Percentiles rank a stretch among this genome's conserved stretches.
Evolutionary conservation across 2,888 invertebrate genomes (phyloP).

Genomic region (Polymixis flavicincta): DNA sequence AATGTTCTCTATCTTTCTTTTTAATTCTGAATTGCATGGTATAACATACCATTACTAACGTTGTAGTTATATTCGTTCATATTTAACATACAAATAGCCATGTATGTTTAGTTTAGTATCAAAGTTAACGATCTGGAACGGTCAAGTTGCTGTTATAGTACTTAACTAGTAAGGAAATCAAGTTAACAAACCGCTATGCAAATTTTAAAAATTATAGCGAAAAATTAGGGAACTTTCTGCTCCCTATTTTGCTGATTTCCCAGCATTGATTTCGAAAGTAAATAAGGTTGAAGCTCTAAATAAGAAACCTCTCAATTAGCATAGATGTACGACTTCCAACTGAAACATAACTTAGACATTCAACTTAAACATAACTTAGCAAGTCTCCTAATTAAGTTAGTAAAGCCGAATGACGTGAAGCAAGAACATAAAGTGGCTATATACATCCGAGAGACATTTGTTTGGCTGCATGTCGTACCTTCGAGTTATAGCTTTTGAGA

Average conservation of each 20-base stretch:
- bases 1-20: slow-evolving; percentile 36
- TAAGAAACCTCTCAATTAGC: slow-evolving; percentile 40
- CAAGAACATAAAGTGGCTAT: slow-evolving; percentile 51
- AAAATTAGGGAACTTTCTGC: neutral
- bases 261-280: neutral
- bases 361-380: slow-evolving; percentile 46
- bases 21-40: slow-evolving; percentile 14
- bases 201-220: neutral
- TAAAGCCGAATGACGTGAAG: slow-evolving; percentile 44
- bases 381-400: slow-evolving; percentile 54
- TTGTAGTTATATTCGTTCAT: slow-evolving; percentile 12
- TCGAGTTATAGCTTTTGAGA: slow-evolving; percentile 39
- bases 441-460: slow-evolving; percentile 48
- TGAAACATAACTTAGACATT: slow-evolving; percentile 34
- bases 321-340: slow-evolving; percentile 45
- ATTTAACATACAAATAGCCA: slow-evolving; percentile 26
- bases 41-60: slow-evolving; percentile 29
- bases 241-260: neutral
- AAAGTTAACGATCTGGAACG: slow-evolving; percentile 37
- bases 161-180: neutral
- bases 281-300: neutral
- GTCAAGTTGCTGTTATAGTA: neutral
- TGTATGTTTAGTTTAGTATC: slow-evolving; percentile 30
- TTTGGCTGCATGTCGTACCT: slow-evolving; percentile 38
- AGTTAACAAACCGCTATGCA: neutral